These are phyloP conservation scores for Micronycteris hirsuta DNA, from an alignment of 2,113 vertebrate genomes.

Conservation along the genomic window DNA sequence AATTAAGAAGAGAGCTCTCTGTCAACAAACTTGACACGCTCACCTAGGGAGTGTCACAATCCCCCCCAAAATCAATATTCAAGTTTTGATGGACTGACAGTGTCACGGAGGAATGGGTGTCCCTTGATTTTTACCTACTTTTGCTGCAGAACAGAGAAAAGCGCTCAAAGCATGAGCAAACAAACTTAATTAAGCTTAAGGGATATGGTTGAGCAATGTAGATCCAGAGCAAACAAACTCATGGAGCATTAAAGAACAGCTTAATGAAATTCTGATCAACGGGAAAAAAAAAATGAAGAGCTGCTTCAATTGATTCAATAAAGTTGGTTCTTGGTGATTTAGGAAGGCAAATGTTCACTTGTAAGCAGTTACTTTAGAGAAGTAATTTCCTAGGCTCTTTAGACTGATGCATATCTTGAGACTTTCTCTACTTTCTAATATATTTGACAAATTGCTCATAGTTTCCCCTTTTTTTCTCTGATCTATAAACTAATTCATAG, in stretches of 20 bases:
- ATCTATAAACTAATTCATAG: conserved; percentile 48
- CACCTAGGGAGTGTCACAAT: conserved; percentile 76
- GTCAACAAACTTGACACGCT: conserved; percentile 77
- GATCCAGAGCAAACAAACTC: conserved; percentile 53
- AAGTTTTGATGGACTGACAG: conserved; percentile 78
- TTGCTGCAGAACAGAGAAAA: conserved; percentile 61
- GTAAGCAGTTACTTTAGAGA: conserved; percentile 33
- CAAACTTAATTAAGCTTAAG: conserved; percentile 74
- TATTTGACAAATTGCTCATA: conserved; percentile 45
- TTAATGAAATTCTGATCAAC: conserved; percentile 63
- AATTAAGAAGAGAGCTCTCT: conserved; percentile 79
- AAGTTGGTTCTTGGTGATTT: conserved; percentile 51
- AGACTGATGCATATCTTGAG: conserved; percentile 32
- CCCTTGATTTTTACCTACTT: conserved; percentile 75
- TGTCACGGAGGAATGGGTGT: conserved; percentile 69
- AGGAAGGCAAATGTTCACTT: background rate
- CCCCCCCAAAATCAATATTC: conserved; percentile 78
- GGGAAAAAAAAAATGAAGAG: conserved; percentile 48
- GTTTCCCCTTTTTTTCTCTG: background rate
- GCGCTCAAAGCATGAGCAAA: conserved; percentile 65
- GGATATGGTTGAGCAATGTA: conserved; percentile 54
- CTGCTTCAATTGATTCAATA: conserved; percentile 26
- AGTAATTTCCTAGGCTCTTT: conserved; percentile 47
- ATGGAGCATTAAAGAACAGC: background rate
- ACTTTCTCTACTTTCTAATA: conserved; percentile 41